These are phyloP conservation scores for Drosophila tristis DNA, from an alignment of 1,140 invertebrate genomes.

Conservation along the genomic window DNA sequence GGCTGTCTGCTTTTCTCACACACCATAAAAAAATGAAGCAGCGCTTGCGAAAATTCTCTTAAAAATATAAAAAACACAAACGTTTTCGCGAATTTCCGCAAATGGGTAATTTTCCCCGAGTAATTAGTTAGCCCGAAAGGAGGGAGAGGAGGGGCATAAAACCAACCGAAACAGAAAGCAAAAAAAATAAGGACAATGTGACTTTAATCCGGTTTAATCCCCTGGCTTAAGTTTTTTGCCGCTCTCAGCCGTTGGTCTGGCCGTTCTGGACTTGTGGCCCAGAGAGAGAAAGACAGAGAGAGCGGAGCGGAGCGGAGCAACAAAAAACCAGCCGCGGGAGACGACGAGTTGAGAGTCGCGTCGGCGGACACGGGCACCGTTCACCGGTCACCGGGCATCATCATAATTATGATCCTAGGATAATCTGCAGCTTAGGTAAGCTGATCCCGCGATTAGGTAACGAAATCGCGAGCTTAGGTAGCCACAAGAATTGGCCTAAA, in stretches of 20 bases:
- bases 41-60: constrained; percentile 29
- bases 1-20: constrained; percentile 38
- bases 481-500: constrained; percentile 77
- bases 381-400: constrained; percentile 7
- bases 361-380: constrained; percentile 37
- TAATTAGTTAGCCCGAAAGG: constrained; percentile 77
- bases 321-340: constrained; percentile 31
- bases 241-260: constrained; percentile 2
- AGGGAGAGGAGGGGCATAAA: constrained; percentile 34
- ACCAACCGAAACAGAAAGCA: constrained; percentile 27
- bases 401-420: constrained; percentile 83
- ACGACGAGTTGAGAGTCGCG: constrained; percentile 61
- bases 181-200: constrained; percentile 73
- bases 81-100: constrained; percentile 77
- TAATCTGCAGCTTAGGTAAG: constrained; percentile 80
- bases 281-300: constrained; percentile 13
- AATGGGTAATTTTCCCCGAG: constrained; percentile 75
- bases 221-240: constrained; percentile 79
- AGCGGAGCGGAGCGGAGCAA: neutral
- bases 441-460: constrained; percentile 80
- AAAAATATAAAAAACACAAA: constrained; percentile 41
- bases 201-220: constrained; percentile 82
- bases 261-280: no score
- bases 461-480: constrained; percentile 76
- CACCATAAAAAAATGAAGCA: constrained; percentile 38